Conservation (phyloP, 2,888 invertebrate genomes). For the Scaptomyza caliginosa region DNA sequence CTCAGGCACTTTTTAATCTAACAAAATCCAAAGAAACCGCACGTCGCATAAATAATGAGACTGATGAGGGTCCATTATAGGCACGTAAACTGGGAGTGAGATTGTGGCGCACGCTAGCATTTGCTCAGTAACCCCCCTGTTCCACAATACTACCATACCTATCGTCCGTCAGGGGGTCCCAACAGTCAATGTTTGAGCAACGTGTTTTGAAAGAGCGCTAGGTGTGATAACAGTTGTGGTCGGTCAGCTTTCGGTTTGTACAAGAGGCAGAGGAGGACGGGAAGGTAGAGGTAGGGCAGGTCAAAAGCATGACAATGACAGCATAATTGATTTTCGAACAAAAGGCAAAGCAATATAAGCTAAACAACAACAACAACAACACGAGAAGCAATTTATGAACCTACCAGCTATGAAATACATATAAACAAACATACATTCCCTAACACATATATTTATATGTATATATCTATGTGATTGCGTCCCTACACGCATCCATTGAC, state of each 20-base stretch:
- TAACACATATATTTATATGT: background rate
- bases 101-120: conserved; percentile 38
- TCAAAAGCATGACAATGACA: conserved; percentile 80
- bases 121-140: background rate
- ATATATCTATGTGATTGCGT: conserved; percentile 6
- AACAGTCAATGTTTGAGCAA: conserved; percentile 80
- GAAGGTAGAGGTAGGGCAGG: conserved; percentile 22
- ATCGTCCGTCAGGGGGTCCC: conserved; percentile 41
- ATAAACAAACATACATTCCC: conserved; percentile 13
- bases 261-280: background rate
- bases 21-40: conserved; percentile 82
- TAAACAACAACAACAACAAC: conserved; percentile 33
- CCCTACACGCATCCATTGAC: conserved; percentile 12
- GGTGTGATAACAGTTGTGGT: conserved; percentile 78
- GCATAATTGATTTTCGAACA: conserved; percentile 81
- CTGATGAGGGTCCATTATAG: conserved; percentile 81
- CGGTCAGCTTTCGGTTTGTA: conserved; percentile 13
- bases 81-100: conserved; percentile 63
- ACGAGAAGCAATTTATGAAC: conserved; percentile 68
- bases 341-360: conserved; percentile 73
- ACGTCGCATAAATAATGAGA: conserved; percentile 81
- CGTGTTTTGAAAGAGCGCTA: conserved; percentile 75
- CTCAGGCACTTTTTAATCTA: conserved; percentile 80
- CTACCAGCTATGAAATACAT: conserved; percentile 31
- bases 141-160: background rate